Evolutionary conservation across 2,888 invertebrate species (phyloP), one percentile per base, ranked within the genome.

Genomic region (Schrankia costaestrigalis): DNA sequence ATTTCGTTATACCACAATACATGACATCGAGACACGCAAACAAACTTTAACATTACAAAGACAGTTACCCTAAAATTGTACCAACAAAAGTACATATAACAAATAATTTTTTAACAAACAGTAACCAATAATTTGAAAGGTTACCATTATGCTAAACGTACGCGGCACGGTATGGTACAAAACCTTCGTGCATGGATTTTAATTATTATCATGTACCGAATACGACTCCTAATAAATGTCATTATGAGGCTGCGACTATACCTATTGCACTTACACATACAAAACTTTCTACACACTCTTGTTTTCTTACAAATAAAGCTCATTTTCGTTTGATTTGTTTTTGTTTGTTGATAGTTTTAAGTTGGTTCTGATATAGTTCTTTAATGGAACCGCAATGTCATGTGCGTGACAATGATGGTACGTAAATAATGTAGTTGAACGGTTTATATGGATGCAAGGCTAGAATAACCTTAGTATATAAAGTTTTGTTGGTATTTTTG

Each of bases 151-250:
- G 80, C 77, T 72, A 75, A 78, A 70, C 58, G 80, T 80, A 67
- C 81, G 63, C 44, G 82, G 85, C 53, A 85, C 86, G 71, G 82
- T 76, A 56, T 81, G 86, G 86, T 77, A 86, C 86, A 62, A 59
- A 47, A 45, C 56, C 61, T 86, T 86, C 86, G 86, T 86, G 86
- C 85, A 86, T 86, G 75, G 78, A 74, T 86, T 86, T 86, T 86
- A 86, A 86, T 86, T 86, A 86, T 85, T 83, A 71, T 83, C 85
- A 85, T 86, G 85, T 86, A 85, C 82, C 77, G 73, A 81, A 85
- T 84, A 83, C 82, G 81, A 66, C 77, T 79, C 72, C 82, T 86
- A 86, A 86, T 86, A 86, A 86, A 86, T 85, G 86, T 84, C 85
- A 86, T 85, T 85, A 85, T 79, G 80, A 84, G 75, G 72, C 76